A percentile compares a stretch with the other conserved stretches of the same genome.
Evolutionary conservation across 2,888 invertebrate species (phyloP).

Genomic region (Nymphalis c-album): DNA sequence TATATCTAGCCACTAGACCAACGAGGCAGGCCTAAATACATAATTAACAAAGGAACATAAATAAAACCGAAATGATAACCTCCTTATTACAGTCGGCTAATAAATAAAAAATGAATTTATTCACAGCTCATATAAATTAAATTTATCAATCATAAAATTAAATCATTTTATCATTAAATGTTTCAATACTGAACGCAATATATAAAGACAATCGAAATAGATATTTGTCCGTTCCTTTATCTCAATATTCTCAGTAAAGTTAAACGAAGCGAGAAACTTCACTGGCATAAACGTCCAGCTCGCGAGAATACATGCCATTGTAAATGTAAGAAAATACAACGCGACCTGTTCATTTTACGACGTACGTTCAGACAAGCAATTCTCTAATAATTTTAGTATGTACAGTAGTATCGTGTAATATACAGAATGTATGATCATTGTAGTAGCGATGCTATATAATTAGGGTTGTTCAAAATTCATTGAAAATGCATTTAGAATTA

Average conservation of each 20-base stretch:
- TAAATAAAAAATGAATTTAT: no score
- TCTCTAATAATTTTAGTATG: slow-evolving; percentile 12
- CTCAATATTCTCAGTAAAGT: background rate
- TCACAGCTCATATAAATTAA: no score
- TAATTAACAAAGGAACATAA: no score
- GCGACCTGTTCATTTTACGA: slow-evolving; percentile 17
- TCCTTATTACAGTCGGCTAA: no score
- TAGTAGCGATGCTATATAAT: slow-evolving; percentile 6
- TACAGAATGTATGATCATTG: slow-evolving; percentile 9
- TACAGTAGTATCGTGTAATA: slow-evolving; percentile 17
- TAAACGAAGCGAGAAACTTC: slow-evolving; percentile 25
- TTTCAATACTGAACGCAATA: background rate
- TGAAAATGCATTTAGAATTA: no score
- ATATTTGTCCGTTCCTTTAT: background rate
- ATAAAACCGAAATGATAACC: no score
- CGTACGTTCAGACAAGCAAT: slow-evolving; percentile 22
- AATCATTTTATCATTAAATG: background rate
- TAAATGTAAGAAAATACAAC: slow-evolving; percentile 15
- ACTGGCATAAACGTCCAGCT: slow-evolving; percentile 20
- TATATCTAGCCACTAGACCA: no score
- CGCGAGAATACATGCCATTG: background rate
- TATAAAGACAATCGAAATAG: background rate
- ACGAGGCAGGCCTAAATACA: no score
- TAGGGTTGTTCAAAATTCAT: slow-evolving; percentile 10
- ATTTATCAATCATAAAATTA: no score